phyloP scores from a whole-genome alignment of 2,797 vertebrate genomes.

The Spinibarbus caldwelli region DNA sequence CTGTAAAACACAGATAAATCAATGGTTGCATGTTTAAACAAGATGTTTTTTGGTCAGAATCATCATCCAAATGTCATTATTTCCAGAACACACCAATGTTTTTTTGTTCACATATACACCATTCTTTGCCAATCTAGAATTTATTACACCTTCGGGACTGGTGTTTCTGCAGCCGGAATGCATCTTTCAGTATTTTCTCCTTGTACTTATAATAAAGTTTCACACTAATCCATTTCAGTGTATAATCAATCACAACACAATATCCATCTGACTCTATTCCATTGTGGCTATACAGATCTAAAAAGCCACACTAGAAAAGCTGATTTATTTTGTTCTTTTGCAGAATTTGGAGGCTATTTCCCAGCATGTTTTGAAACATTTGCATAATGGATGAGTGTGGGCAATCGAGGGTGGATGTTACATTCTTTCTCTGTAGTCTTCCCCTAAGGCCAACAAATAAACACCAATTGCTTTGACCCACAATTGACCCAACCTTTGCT shows the following conservation, averaged over 20 bases:
- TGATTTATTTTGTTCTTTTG: not conserved
- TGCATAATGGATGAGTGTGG: not conserved
- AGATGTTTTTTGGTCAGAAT: not conserved
- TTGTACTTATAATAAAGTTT: not conserved
- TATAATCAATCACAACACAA: not conserved
- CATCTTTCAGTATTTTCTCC: not conserved
- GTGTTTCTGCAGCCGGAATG: not conserved
- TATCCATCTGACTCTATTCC: not conserved
- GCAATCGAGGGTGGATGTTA: not conserved
- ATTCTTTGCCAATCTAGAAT: not conserved
- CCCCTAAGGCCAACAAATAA: conserved; percentile 20
- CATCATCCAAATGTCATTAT: not conserved
- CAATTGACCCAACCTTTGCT: conserved; percentile 18
- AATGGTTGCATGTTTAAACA: not conserved
- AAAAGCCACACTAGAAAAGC: not conserved
- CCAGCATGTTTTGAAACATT: conserved; percentile 8
- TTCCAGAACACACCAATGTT: not conserved
- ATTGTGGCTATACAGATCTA: not conserved
- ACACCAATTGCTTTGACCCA: conserved; percentile 43
- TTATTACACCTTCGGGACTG: not conserved
- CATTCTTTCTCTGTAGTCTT: conserved; percentile 7
- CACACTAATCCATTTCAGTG: not conserved
- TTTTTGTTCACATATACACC: not conserved
- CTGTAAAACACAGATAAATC: not conserved
- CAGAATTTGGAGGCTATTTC: not conserved